phyloP scores from a whole-genome alignment of 2,797 vertebrate genomes.

The Myiotriccus ornatus region DNA sequence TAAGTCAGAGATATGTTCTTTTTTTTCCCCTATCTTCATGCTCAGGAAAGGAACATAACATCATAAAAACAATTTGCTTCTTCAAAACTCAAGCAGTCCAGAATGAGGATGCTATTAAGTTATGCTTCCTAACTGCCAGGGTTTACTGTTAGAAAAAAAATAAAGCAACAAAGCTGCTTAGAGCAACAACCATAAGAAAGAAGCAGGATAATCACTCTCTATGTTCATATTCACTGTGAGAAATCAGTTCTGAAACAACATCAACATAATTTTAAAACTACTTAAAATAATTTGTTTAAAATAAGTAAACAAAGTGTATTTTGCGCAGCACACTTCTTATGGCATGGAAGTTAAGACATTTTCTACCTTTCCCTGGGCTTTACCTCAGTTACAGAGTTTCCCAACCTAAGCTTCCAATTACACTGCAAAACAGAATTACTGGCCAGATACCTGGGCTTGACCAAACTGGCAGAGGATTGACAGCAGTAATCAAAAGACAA shows the following conservation, averaged over 20 bases:
- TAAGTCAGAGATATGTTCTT: neutral
- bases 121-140: constrained; percentile 4
- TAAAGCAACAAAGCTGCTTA: constrained; percentile 6
- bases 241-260: neutral
- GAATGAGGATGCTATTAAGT: neutral
- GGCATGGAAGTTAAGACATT: neutral
- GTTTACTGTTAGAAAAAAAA: constrained; percentile 39
- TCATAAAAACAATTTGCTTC: neutral
- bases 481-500: neutral
- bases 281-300: neutral
- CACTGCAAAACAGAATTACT: neutral
- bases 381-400: neutral
- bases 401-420: neutral
- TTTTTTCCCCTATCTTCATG: neutral
- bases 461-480: neutral
- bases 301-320: neutral
- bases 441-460: neutral
- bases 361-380: neutral
- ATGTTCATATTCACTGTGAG: neutral
- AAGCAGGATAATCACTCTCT: neutral
- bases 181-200: constrained; percentile 25
- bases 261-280: neutral
- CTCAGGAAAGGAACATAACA: neutral
- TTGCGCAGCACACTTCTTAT: neutral
- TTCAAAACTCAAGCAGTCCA: neutral